phyloP scores from a whole-genome alignment of 2,888 invertebrate species.

The Hyalella azteca region DNA sequence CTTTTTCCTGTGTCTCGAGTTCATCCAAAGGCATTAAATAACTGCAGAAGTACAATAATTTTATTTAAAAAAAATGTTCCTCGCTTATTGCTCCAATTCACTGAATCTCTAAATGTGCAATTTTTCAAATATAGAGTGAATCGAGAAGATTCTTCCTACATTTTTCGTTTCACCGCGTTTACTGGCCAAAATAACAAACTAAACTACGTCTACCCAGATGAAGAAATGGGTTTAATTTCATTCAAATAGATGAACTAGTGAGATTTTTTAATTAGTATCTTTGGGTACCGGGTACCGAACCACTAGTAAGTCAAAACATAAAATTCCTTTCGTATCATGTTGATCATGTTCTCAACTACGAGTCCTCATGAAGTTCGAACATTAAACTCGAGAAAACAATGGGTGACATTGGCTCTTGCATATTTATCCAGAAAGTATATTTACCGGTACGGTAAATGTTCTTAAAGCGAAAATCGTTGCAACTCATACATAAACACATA shows the following conservation, averaged over 20 bases:
- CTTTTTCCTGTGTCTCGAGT: neutral
- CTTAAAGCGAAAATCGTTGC: no score
- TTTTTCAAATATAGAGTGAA: neutral
- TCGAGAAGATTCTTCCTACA: neutral
- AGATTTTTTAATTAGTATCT: neutral
- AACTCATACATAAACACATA: no score
- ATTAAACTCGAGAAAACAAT: no score
- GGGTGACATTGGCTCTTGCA: no score
- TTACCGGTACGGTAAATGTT: no score
- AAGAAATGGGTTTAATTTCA: no score
- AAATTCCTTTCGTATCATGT: neutral
- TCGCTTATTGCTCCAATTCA: neutral
- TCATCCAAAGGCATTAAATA: neutral
- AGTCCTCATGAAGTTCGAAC: neutral
- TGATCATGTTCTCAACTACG: neutral
- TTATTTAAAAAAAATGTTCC: neutral
- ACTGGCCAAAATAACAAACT: neutral
- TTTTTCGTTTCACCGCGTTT: neutral
- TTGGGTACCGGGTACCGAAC: neutral
- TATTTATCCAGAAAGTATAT: no score
- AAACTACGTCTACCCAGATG: no score
- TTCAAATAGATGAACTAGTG: no score
- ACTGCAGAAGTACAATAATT: neutral
- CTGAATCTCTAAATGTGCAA: neutral
- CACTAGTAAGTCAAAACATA: neutral